phyloP scores from a whole-genome alignment of 2,888 invertebrate genomes.

The Aethes cnicana region DNA sequence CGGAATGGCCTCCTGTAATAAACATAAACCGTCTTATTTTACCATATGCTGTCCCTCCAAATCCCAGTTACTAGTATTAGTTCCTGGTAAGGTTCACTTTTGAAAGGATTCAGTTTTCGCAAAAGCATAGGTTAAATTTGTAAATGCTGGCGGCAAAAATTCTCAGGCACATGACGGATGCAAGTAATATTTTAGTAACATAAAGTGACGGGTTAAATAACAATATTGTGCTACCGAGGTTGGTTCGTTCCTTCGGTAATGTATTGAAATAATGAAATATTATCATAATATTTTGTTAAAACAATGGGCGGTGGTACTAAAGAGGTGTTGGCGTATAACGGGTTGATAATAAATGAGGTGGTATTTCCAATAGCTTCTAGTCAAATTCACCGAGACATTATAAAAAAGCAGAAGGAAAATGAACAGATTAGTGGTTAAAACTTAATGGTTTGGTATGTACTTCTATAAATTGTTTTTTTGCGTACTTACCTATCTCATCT shows the following conservation, averaged over 20 bases:
- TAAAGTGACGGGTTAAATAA: constrained; percentile 61
- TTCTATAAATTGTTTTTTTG: no score
- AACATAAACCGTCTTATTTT: constrained; percentile 18
- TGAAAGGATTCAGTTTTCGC: constrained; percentile 12
- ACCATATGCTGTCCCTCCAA: neutral
- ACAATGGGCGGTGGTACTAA: no score
- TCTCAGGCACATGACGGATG: constrained; percentile 56
- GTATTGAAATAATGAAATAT: constrained; percentile 20
- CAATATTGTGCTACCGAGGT: constrained; percentile 56
- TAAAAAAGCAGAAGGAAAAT: no score
- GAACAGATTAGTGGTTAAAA: no score
- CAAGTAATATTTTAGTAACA: constrained; percentile 54
- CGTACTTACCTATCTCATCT: no score
- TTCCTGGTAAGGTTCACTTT: constrained; percentile 32
- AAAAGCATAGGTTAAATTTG: constrained; percentile 31
- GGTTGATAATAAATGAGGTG: no score
- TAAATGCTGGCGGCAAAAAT: constrained; percentile 41
- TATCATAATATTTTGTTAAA: no score
- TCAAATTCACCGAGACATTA: no score
- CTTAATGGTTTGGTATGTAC: no score
- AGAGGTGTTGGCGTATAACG: no score
- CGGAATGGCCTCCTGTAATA: constrained; percentile 10
- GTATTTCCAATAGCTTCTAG: no score
- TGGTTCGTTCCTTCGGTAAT: constrained; percentile 13
- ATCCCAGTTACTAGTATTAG: constrained; percentile 17